Evolutionary conservation across 2,888 invertebrate genomes (phyloP), one percentile per base, ranked within the genome.

Genomic region (Notodonta dromedarius): DNA sequence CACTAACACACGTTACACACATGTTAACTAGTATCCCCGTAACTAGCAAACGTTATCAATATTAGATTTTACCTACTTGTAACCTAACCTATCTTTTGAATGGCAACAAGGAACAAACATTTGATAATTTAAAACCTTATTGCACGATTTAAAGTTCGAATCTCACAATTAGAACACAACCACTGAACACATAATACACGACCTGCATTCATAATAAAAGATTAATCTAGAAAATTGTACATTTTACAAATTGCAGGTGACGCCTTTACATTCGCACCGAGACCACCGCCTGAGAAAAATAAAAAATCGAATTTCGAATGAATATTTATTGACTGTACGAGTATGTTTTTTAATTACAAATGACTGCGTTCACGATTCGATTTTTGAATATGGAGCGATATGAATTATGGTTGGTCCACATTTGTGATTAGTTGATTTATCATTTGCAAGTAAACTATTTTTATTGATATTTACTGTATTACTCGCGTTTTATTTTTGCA

Each of bases 221-320:
- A 76, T 77, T 76, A 76, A 78, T 77, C 71, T 75, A 77, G 67
- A 74, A 73, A 70, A 72, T 70, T 73, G 69, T 65, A 66, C 67
- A 66, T 62, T 65, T 65, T 62, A 59, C 65, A 62, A 65, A 55
- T 52, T 24, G 52, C 52, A 32, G 32, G 58, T 56, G 59, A 60
- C 71, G 83, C 83, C 83, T 74, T 24, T 71, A 80, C 76, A 77
- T 84, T 85, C 80, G 73, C 84, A 78, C 85, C 76, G 66, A 67
- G 82, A 84, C 82, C 83, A 83, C 84, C 81, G 65, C 58, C 40
- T 79, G 64, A 51, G 77, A 71, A 68, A 69, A 62, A 61, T 60
- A 65, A 63, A 73, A 76, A 72, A 67, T 74, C 75, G 73, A 79
- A 79, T 74, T 79, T 76, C 76, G 76, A 74, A 82, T 79, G 77